phyloP scores from a whole-genome alignment of 2,888 invertebrate species.

The Drosophila longiperda region DNA sequence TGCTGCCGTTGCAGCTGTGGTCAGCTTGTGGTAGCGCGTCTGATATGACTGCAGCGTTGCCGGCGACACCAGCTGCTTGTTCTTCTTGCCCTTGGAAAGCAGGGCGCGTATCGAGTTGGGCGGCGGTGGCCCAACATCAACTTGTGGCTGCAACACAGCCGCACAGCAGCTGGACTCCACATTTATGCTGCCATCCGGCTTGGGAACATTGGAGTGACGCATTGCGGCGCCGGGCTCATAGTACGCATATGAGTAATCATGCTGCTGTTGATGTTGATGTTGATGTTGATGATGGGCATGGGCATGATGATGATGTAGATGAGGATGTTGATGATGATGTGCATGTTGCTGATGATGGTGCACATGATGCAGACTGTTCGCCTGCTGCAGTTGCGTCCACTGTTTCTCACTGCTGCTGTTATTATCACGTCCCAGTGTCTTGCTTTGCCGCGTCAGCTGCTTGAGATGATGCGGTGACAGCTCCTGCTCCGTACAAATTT shows the following conservation, averaged over 20 bases:
- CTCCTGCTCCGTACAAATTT: conserved; percentile 83
- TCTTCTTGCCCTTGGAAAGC: conserved; percentile 84
- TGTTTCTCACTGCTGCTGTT: conserved; percentile 32
- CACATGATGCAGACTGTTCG: conserved; percentile 60
- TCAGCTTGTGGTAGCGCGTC: conserved; percentile 89
- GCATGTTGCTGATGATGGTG: conserved; percentile 76
- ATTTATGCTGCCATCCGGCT: conserved; percentile 83
- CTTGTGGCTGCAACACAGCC: conserved; percentile 33
- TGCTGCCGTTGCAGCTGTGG: conserved; percentile 4
- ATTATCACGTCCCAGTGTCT: conserved; percentile 57
- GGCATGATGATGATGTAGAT: conserved; percentile 54
- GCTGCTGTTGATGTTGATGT: conserved; percentile 72
- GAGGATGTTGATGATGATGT: conserved; percentile 44
- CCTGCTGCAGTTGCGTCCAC: conserved; percentile 63
- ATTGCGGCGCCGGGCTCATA: conserved; percentile 90
- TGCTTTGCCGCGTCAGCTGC: conserved; percentile 57
- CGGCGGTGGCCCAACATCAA: conserved; percentile 77
- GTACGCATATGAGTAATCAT: conserved; percentile 93
- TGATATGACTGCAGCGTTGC: conserved; percentile 88
- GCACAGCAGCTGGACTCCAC: conserved; percentile 30
- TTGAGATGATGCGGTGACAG: conserved; percentile 54
- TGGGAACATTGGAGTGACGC: conserved; percentile 88
- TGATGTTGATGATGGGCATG: conserved; percentile 67
- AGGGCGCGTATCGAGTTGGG: conserved; percentile 84
- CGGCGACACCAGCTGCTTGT: conserved; percentile 82